Conservation (phyloP, 1,140 invertebrate genomes). For the Pseudomyrmex cubaensis region DNA sequence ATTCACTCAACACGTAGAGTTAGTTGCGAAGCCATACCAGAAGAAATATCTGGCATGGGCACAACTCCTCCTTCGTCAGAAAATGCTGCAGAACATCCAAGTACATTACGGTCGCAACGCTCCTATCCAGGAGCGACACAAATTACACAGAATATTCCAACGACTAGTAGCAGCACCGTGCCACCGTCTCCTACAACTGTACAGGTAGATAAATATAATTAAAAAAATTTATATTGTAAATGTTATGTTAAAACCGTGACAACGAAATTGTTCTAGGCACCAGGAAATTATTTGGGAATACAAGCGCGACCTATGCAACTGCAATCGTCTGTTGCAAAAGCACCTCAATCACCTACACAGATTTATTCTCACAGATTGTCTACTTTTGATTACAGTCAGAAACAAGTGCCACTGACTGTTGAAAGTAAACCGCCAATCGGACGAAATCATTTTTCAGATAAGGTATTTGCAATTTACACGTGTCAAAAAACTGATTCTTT, state of each 20-base stretch:
- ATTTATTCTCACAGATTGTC: constrained; percentile 81
- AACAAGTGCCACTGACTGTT: constrained; percentile 73
- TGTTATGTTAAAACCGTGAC: neutral
- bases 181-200: constrained; percentile 81
- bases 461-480: constrained; percentile 64
- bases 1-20: constrained; percentile 84
- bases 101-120: constrained; percentile 78
- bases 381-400: constrained; percentile 79
- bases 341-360: constrained; percentile 85
- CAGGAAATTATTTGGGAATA: constrained; percentile 77
- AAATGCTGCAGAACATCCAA: constrained; percentile 75
- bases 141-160: constrained; percentile 70
- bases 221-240: neutral
- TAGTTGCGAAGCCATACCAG: constrained; percentile 95
- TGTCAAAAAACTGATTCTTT: constrained; percentile 15
- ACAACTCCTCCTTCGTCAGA: constrained; percentile 86
- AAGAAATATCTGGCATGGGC: constrained; percentile 91
- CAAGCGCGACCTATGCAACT: constrained; percentile 78
- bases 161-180: constrained; percentile 77
- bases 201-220: constrained; percentile 66
- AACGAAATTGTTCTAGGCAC: constrained; percentile 69
- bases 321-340: constrained; percentile 79
- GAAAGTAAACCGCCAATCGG: constrained; percentile 83
- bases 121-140: constrained; percentile 80
- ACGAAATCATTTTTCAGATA: constrained; percentile 80